Conservation (phyloP, 2,797 vertebrate species). For the Ptychadena robeensis region DNA sequence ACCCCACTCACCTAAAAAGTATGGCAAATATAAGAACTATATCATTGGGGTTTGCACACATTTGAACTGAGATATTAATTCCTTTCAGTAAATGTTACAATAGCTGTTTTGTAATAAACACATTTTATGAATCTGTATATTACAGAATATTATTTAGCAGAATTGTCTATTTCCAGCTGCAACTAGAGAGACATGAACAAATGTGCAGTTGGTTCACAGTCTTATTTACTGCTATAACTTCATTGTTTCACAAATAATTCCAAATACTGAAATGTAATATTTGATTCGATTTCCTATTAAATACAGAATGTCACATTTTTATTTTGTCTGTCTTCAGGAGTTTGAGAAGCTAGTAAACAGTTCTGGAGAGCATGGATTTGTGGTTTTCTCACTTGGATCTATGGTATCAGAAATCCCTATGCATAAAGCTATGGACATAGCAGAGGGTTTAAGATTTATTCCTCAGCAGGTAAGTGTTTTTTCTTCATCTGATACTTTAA, state of each 20-base stretch:
- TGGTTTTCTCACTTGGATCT: slow-evolving; percentile 90
- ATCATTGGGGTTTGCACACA: no score
- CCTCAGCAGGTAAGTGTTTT: slow-evolving; percentile 84
- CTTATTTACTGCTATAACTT: neutral
- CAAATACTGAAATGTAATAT: neutral
- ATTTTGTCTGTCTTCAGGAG: slow-evolving; percentile 76
- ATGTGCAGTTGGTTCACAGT: neutral
- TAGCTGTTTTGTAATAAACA: no score
- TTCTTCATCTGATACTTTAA: neutral
- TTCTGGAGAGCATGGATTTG: slow-evolving; percentile 87
- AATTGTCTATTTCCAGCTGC: no score
- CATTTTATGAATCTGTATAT: no score
- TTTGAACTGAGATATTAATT: no score
- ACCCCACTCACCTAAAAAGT: no score
- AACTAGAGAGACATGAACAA: no score
- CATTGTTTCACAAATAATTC: neutral
- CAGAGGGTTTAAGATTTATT: slow-evolving; percentile 84
- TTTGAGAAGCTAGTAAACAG: slow-evolving; percentile 84
- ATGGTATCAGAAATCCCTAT: slow-evolving; percentile 84
- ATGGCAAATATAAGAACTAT: no score
- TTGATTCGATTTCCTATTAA: neutral
- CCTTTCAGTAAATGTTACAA: no score
- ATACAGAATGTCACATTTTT: neutral
- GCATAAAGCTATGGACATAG: slow-evolving; percentile 79
- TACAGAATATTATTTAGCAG: no score